Conservation (phyloP, 2,797 vertebrate genomes). For the Cheirogaleus major region DNA sequence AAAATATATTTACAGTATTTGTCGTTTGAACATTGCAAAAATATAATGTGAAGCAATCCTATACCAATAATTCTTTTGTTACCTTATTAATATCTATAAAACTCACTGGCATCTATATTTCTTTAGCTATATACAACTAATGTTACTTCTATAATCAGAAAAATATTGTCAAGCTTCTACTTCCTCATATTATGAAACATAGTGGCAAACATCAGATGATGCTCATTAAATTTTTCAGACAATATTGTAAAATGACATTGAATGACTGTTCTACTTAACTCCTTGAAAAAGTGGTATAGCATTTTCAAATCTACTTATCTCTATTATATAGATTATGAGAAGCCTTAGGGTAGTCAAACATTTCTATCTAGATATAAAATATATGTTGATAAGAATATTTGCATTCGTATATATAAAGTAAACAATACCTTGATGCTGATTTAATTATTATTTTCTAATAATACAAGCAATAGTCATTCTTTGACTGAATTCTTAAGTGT, state of each 20-base stretch:
- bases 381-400: background rate
- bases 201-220: constrained; percentile 27
- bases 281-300: background rate
- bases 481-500: background rate
- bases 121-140: background rate
- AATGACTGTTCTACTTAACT: background rate
- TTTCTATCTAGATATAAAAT: background rate
- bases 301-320: background rate
- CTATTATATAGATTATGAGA: background rate
- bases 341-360: background rate
- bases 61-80: constrained; percentile 45
- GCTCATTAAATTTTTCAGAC: constrained; percentile 47
- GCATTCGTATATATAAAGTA: background rate
- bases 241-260: background rate
- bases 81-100: constrained; percentile 49
- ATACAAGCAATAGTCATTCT: too few species aligned
- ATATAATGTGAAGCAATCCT: constrained; percentile 31
- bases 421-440: background rate
- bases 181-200: constrained; percentile 55
- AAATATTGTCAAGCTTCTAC: background rate
- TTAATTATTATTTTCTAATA: background rate
- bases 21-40: constrained; percentile 1
- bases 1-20: constrained; percentile 61
- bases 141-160: constrained; percentile 37
- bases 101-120: constrained; percentile 5